Base-by-base conservation (phyloP, 2,797 vertebrate species). In the Melanotaenia boesemani region DNA sequence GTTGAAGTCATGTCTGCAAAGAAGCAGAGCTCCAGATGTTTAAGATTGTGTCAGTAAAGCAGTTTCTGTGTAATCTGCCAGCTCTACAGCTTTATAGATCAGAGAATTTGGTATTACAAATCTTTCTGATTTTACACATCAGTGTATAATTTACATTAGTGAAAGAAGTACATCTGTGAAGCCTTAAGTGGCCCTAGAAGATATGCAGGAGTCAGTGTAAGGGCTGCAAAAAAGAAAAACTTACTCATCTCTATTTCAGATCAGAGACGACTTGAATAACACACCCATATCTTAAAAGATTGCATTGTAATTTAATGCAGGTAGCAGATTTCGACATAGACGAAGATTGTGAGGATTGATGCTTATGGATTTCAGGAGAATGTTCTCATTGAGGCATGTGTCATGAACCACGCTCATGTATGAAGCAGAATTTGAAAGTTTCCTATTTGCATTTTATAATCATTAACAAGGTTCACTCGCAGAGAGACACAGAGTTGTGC, bases 361-460 rank as follows among this genome's bases (percentile, higher is more conserved):
- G 44, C 18, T 20, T 6, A 22, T 11, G 48, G n/a, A 52, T 22
- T 52, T 1, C 0, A 52, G 48, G 48, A 52, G n/a, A 52, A 11
- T 52, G n/a, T 52, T 22, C 48, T 22, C 7, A 61, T 28, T 48
- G 18, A 80, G 78, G 72, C 59, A 32, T 67, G 70, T 61, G 16
- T 52, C 54, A 62, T 60, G 79, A 81, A 62, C n/a, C 0, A 8
- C 24, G 26, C 22, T 60, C 59, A 63, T 70, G 26, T 54, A 26
- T 74, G 16, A 32, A 0, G 44, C 41, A 26, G n/a, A 12, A 22
- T 59, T 65, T 7, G 1, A 63, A 66, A 46, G 13, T 63, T 3
- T 5, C 34, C 36, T 61, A 6, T 75, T 66, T 82, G 71, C 55
- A 77, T 56, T 77, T 74, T 67, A 28, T 67, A 69, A 73, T 74